Percentiles rank a stretch among this genome's conserved stretches.
These are phyloP conservation scores for Trissolcus brochymenae DNA, from an alignment of 2,888 invertebrate genomes.

Conservation along the genomic window DNA sequence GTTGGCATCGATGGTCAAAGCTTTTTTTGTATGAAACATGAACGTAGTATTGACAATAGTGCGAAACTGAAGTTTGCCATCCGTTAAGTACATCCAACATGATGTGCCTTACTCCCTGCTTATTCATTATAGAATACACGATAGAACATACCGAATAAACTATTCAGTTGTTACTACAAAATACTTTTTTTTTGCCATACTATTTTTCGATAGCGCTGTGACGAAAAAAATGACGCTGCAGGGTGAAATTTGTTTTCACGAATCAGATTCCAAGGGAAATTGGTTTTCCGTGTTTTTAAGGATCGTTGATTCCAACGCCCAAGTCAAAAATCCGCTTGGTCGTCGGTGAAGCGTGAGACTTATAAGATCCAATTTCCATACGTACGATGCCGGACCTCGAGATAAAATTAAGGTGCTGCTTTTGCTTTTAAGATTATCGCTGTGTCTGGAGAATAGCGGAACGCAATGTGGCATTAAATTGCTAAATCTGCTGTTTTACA, in stretches of 20 bases:
- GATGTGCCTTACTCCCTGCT: slow-evolving; percentile 1
- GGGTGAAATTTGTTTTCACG: slow-evolving; percentile 17
- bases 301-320: slow-evolving; percentile 21
- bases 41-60: background rate
- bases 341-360: slow-evolving; percentile 17
- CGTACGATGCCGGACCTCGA: slow-evolving; percentile 3
- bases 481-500: slow-evolving; percentile 26
- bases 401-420: slow-evolving; percentile 18
- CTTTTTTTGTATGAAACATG: background rate
- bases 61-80: slow-evolving; percentile 68
- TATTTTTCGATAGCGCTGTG: too few relatives aligned
- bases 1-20: background rate
- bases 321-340: slow-evolving; percentile 28
- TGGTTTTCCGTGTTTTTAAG: slow-evolving; percentile 33
- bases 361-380: slow-evolving; percentile 27
- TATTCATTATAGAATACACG: background rate
- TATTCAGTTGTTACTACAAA: too few relatives aligned
- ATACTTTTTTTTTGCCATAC: too few relatives aligned
- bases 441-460: background rate
- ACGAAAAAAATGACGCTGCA: background rate
- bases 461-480: slow-evolving; percentile 10
- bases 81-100: slow-evolving; percentile 21
- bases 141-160: too few relatives aligned
- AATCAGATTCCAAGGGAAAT: slow-evolving; percentile 36
- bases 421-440: slow-evolving; percentile 15